Base-by-base conservation (phyloP, 2,888 invertebrate species). In the Ophion ellenae region DNA sequence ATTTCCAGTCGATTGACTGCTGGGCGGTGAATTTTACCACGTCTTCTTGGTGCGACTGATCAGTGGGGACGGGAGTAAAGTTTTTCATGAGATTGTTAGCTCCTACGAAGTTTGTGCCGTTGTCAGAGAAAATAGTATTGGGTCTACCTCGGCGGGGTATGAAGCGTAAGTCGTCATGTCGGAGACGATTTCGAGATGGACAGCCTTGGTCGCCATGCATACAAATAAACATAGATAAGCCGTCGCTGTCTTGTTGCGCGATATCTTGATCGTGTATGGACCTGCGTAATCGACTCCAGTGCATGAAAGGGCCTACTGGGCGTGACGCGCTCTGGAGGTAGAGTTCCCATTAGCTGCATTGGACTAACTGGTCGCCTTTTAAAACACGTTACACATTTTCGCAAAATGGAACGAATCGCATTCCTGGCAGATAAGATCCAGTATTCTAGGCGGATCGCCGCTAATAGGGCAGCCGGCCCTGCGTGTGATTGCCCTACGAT, bases 181-280 rank as follows among this genome's bases (percentile, higher is more conserved):
- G 0, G 81, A 69, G 1, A 76, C 70, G 2, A 87, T 83, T 28
- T 84, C 87, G 1, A 86, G 11, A 11, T 86, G 86, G 2, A 83
- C 70, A 10, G 79, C 83, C n/a, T 86, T 86, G 0, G 82, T 80
- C 2, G 86, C 66, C 67, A 86, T n/a, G n/a, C 87, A 84, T 24
- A 86, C 79, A 11, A 86, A 87, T 2, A 87, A 63, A 45, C 73
- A 80, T 4, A 76, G 61, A 66, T 87, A 83, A 0, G 73, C 81
- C 45, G 73, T 81, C 0, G 69, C 64, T 1, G 67, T 81, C 24
- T 74, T 80, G 69, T 84, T 81, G 71, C 84, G 40, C 2, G 77
- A 84, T n/a, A 76, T 53, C 11, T 70, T 79, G 0, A 80, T 76
- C 3, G 47, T 71, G 14, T 61, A 24, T 24, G 24, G 24, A 24